A percentile compares a stretch with the other conserved stretches of the same genome.
Evolutionary conservation across 2,113 vertebrate species (phyloP).

Genomic region (Phycodurus eques): DNA sequence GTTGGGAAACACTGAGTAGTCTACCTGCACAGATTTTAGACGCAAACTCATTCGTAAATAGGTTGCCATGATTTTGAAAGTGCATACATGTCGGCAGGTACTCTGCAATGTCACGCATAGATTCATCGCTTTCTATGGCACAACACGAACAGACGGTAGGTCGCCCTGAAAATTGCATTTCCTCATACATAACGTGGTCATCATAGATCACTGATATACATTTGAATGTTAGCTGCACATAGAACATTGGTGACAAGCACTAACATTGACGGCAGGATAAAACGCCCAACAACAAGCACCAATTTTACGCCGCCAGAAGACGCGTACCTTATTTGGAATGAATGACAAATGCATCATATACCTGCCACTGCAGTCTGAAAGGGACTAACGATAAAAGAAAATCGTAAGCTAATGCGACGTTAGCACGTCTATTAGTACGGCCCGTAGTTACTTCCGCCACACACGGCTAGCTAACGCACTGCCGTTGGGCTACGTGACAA

Average conservation of each 20-base stretch:
- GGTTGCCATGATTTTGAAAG: no score
- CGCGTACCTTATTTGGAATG: not conserved
- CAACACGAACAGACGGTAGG: not conserved
- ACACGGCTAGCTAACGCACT: not conserved
- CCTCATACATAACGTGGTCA: not conserved
- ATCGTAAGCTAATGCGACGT: constrained; percentile 4
- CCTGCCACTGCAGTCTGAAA: not conserved
- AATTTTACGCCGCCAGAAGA: not conserved
- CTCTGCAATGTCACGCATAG: no score
- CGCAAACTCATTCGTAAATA: no score
- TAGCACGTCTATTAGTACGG: constrained; percentile 28
- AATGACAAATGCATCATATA: no score
- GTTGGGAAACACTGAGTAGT: no score
- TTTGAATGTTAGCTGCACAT: not conserved
- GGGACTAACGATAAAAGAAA: not conserved
- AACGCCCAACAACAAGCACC: constrained; percentile 3
- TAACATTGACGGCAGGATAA: not conserved
- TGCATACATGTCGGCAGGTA: no score
- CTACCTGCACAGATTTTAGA: no score
- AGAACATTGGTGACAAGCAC: not conserved
- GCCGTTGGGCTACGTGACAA: not conserved
- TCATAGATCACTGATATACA: not conserved
- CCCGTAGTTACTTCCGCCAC: constrained; percentile 50
- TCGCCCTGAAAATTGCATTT: not conserved
- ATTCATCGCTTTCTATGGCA: not conserved